A percentile compares a stretch with the other conserved stretches of the same genome.
phyloP scores from a whole-genome alignment of 2,797 vertebrate species.

The Rhinatrema bivittatum region DNA sequence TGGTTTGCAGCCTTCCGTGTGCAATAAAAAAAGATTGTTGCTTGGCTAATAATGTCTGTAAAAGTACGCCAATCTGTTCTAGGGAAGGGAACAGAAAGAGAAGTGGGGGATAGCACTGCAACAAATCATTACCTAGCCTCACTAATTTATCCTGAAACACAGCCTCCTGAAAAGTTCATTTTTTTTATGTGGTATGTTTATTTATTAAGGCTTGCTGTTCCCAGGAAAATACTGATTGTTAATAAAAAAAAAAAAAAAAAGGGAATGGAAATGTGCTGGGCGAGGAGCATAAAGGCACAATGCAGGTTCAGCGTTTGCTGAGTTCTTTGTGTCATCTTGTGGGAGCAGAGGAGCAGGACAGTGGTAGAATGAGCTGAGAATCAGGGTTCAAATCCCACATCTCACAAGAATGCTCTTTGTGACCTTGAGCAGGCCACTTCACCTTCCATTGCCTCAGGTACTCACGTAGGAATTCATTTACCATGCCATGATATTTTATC shows the following conservation, averaged over 20 bases:
- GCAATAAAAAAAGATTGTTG: background rate
- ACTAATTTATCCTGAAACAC: slow-evolving; percentile 11
- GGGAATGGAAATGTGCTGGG: too few species aligned
- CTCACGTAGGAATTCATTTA: too few species aligned
- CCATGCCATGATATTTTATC: too few species aligned
- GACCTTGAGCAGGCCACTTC: too few species aligned
- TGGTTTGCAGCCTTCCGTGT: background rate
- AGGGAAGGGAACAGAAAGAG: background rate
- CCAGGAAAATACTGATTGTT: slow-evolving; percentile 1
- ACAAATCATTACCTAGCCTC: background rate
- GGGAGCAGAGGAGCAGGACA: too few species aligned
- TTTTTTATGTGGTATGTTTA: background rate
- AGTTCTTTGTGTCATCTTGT: background rate
- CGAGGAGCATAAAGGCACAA: too few species aligned
- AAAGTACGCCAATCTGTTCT: slow-evolving; percentile 4
- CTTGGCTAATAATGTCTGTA: background rate
- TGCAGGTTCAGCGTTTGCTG: background rate
- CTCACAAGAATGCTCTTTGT: too few species aligned
- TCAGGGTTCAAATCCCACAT: too few species aligned
- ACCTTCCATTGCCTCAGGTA: too few species aligned
- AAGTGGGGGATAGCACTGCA: background rate
- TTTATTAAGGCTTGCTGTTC: background rate
- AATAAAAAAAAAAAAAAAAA: background rate
- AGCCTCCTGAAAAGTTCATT: background rate
- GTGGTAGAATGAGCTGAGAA: too few species aligned